Evolutionary conservation across 92 coral and sea anemone genomes (phyloP), one percentile per base, ranked within the genome.

Genomic region (Phenganax stokvisi): DNA sequence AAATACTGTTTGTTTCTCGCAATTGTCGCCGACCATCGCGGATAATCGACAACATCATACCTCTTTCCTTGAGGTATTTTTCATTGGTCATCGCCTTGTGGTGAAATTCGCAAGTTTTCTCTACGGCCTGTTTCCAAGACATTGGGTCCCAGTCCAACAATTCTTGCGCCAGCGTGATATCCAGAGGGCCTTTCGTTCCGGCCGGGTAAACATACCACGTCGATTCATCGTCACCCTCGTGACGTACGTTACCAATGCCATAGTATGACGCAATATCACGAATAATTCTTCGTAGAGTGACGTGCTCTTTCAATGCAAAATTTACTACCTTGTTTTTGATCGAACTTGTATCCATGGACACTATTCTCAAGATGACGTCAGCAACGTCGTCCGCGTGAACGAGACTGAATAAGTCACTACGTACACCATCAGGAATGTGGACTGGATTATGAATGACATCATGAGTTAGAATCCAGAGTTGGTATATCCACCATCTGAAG

Each of bases 181-280:
- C 92, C 63, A 96, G 79, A 12, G 99, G 92, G 12, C 99, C 99
- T 80, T 89, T 88, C 8, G 97, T 84, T 71, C 89, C 97, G 1
- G 96, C 91, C 9, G 99, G 99, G 75, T 92, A 92, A 5, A 92
- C 85, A 55, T 92, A 91, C 99, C 99, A 96, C 25, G 99, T 89
- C 29, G 86, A 71, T 0, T 96, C 91, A 51, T 96, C 88, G 37
- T 96, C 91, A 2, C 91, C 85, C 11, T 87, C 72, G 56, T 87
- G 92, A 64, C 86, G 86, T 15, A 87, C 85, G 7, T 85, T 60
- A 8, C 90, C 89, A n/a, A 86, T 79, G 37, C 86, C 88, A 57
- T 92, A 72, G 28, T 96, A 83, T 13, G 81, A 81, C 12, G 92
- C 97, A 44, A 96, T 92, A 51, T 85, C 89, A 83, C 84, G 83